Conservation (phyloP, 2,797 vertebrate genomes). For the Alosa sapidissima region DNA sequence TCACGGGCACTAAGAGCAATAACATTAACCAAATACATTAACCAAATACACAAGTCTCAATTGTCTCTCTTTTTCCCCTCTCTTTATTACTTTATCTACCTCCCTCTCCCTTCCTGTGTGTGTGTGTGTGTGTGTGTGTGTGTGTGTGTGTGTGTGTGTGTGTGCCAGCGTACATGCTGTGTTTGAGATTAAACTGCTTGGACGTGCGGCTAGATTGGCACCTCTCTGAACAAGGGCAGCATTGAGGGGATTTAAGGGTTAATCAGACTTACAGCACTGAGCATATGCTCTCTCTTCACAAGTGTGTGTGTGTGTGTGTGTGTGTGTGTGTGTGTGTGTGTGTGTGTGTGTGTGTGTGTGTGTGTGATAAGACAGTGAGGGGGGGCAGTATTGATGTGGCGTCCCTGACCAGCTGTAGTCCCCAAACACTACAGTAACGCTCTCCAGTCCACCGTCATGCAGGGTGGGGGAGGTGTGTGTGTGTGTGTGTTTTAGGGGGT, state of each 20-base stretch:
- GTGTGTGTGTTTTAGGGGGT: neutral
- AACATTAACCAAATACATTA: neutral
- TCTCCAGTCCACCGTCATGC: neutral
- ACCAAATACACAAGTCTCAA: too few relatives aligned
- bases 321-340: constrained; percentile 11
- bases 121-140: neutral
- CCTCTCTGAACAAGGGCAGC: neutral
- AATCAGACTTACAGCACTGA: constrained; percentile 17
- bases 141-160: constrained; percentile 8
- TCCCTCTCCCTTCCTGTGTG: neutral
- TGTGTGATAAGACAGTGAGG: too few relatives aligned
- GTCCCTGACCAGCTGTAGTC: neutral
- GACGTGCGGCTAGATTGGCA: neutral
- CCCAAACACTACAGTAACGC: neutral
- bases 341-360: neutral
- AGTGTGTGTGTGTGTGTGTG: neutral
- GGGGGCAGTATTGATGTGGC: neutral
- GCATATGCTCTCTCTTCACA: neutral
- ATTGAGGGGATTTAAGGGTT: constrained; percentile 18
- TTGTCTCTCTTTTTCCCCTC: neutral
- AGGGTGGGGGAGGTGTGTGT: neutral
- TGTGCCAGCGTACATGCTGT: neutral
- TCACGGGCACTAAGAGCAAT: neutral
- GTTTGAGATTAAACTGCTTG: neutral
- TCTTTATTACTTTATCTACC: neutral